These are phyloP conservation scores for Campylomormyrus numenius DNA, from an alignment of 2,113 vertebrate genomes.

Conservation along the genomic window DNA sequence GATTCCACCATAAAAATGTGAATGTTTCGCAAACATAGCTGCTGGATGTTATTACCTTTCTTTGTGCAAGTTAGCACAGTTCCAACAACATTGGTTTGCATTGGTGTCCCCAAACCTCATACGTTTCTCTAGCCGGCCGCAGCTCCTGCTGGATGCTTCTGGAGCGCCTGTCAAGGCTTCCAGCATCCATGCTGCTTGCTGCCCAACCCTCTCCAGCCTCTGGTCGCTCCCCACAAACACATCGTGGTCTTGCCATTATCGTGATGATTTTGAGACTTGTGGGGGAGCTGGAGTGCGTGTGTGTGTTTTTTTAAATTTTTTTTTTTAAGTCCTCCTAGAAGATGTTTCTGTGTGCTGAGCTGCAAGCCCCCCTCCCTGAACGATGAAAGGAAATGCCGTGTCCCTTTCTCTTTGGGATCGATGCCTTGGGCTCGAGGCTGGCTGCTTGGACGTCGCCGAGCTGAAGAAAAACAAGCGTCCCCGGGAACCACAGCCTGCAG, in stretches of 20 bases:
- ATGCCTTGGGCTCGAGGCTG: slow-evolving; percentile 46
- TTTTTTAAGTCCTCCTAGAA: not conserved
- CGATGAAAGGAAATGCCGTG: not conserved
- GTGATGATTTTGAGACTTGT: not conserved
- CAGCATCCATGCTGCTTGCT: not conserved
- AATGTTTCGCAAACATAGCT: not conserved
- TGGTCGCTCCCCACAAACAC: not conserved
- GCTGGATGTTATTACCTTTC: not conserved
- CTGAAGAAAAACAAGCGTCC: slow-evolving; percentile 40
- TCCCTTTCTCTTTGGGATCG: slow-evolving; percentile 16
- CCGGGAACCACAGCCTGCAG: slow-evolving; percentile 40
- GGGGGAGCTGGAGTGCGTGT: not conserved
- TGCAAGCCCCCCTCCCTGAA: not conserved
- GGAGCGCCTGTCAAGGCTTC: not conserved
- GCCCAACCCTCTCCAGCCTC: not conserved
- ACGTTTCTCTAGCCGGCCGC: not conserved
- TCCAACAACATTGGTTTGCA: not conserved
- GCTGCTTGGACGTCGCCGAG: slow-evolving; percentile 36
- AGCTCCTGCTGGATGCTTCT: not conserved
- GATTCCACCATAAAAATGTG: not conserved
- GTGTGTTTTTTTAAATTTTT: too few species aligned
- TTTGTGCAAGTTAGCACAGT: not conserved
- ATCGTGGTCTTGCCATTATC: not conserved
- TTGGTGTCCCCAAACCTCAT: not conserved
- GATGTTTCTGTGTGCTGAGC: not conserved